Evolutionary conservation across 2,797 vertebrate genomes (phyloP).

Genomic region (Astyanax mexicanus): DNA sequence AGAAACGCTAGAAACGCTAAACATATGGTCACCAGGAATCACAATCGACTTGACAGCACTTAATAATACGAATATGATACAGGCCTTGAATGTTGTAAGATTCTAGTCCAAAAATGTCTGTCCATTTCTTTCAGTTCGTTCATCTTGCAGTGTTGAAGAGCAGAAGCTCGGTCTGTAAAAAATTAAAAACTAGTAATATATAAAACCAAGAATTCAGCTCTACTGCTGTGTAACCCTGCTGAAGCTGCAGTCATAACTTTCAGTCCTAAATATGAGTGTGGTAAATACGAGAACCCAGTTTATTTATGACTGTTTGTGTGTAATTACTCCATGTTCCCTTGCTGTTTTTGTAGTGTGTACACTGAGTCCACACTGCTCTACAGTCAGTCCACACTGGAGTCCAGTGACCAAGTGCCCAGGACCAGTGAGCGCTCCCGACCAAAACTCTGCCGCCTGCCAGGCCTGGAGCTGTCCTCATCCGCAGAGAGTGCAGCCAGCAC

Average conservation of each 20-base stretch:
- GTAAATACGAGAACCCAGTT: not conserved
- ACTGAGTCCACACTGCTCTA: constrained; percentile 88
- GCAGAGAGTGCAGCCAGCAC: constrained; percentile 81
- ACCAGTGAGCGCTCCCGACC: constrained; percentile 86
- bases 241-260: not conserved
- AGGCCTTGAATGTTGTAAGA: not conserved
- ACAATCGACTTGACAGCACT: too few species aligned
- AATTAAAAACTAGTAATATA: too few species aligned
- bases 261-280: not conserved
- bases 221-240: not conserved
- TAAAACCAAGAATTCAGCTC: not conserved
- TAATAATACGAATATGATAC: not conserved
- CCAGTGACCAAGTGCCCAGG: constrained; percentile 84
- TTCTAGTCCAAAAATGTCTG: not conserved
- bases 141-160: too few species aligned
- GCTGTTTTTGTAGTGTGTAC: constrained; percentile 85
- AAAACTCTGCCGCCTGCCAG: constrained; percentile 87
- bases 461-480: constrained; percentile 86
- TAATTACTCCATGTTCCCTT: constrained; percentile 61
- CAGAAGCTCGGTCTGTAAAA: not conserved
- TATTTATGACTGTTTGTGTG: not conserved
- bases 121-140: not conserved
- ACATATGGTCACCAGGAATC: too few species aligned
- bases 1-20: too few species aligned
- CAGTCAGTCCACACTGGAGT: constrained; percentile 88